phyloP scores from a whole-genome alignment of 2,888 invertebrate species.

The Aplocera efformata region DNA sequence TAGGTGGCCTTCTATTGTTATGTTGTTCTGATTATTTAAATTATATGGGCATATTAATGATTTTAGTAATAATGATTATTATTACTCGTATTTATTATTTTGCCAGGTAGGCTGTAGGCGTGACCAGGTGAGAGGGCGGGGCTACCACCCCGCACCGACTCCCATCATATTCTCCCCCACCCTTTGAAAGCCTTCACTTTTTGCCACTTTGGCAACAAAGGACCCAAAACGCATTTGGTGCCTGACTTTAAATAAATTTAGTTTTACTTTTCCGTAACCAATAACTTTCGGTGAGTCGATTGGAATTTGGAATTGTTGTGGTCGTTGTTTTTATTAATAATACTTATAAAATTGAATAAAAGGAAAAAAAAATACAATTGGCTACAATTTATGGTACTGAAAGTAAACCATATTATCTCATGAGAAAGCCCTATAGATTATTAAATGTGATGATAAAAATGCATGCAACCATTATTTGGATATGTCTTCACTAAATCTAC shows the following conservation, averaged over 20 bases:
- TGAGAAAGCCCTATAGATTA: too few species aligned
- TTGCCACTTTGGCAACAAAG: slow-evolving; percentile 11
- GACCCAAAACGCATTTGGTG: background rate
- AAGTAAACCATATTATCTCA: too few species aligned
- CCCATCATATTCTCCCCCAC: slow-evolving; percentile 27
- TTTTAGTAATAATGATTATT: too few species aligned
- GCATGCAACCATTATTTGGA: too few species aligned
- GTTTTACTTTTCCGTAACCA: background rate
- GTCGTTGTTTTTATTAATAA: background rate
- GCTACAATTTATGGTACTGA: too few species aligned
- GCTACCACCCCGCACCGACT: slow-evolving; percentile 36
- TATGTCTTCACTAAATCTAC: too few species aligned
- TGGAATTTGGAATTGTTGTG: background rate
- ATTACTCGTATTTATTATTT: slow-evolving; percentile 7
- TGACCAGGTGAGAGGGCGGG: slow-evolving; percentile 52
- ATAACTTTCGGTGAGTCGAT: slow-evolving; percentile 1
- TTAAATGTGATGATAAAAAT: too few species aligned
- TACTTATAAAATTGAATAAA: background rate
- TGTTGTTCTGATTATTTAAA: slow-evolving; percentile 7
- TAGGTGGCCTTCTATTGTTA: slow-evolving; percentile 19
- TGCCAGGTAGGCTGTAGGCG: slow-evolving; percentile 42
- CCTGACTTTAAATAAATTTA: background rate
- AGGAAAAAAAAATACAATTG: too few species aligned
- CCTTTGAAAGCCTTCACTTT: slow-evolving; percentile 17
- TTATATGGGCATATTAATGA: background rate